These are phyloP conservation scores for Sesamia inferens DNA, from an alignment of 2,888 invertebrate species.

Conservation along the genomic window DNA sequence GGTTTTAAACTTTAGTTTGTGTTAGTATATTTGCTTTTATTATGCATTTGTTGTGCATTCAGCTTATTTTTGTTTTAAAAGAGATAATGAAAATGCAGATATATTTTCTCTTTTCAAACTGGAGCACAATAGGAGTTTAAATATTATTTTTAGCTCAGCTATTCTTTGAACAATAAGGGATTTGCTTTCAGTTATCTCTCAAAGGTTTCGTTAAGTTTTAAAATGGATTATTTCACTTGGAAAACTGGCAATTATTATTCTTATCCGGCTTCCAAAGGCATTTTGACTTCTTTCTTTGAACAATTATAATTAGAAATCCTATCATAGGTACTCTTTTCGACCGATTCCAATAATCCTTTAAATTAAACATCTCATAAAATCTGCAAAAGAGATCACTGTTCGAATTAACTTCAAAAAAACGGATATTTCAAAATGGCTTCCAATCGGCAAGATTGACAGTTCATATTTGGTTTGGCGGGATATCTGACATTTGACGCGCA, in stretches of 20 bases:
- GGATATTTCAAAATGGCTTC: conserved; percentile 46
- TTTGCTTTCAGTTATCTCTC: neutral
- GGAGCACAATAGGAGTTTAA: neutral
- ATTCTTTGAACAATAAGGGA: neutral
- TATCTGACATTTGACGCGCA: conserved; percentile 75
- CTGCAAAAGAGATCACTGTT: neutral
- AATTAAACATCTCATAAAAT: neutral
- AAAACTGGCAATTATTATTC: neutral
- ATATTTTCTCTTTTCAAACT: neutral
- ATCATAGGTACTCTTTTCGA: neutral
- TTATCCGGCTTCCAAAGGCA: neutral
- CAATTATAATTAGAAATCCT: neutral
- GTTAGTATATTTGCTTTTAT: conserved; percentile 13
- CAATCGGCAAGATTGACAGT: conserved; percentile 64
- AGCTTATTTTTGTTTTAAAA: neutral
- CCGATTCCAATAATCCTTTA: neutral
- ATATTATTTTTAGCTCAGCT: neutral
- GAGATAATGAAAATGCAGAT: neutral
- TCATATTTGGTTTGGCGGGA: conserved; percentile 69
- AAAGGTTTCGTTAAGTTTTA: neutral
- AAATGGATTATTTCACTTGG: neutral
- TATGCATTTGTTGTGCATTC: neutral
- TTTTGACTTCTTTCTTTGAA: neutral
- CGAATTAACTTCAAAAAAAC: conserved; percentile 17
- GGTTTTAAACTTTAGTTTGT: conserved; percentile 17